Evolutionary conservation across 2,888 invertebrate genomes (phyloP), one percentile per base, ranked within the genome.

Genomic region (Lamproptera curius): DNA sequence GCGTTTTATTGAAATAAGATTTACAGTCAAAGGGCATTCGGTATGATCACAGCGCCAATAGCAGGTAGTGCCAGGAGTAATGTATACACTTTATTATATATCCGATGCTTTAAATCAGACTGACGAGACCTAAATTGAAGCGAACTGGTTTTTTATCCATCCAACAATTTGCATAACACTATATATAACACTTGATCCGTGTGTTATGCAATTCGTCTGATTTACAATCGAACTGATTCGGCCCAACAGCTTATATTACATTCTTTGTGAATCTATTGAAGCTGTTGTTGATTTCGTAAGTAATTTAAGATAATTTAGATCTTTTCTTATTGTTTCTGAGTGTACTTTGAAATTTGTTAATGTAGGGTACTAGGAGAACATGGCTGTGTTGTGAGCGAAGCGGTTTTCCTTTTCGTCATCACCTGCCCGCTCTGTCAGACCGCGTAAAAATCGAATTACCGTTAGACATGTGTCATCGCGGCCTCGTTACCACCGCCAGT

Each of bases 401-500:
- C 42, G 46, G 50, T 51, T 56, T 61, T 58, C 57, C 55, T 58
- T 58, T 54, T 62, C 59, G 51, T 44, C 47, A 47, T 51, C 58
- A 73, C 66, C 67, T 65, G 67, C 65, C 65, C 65, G 62, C 57
- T 64, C 58, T 62, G 58, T 59, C 55, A 51, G 56, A 36, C 63
- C 57, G 63, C 68, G 70, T 77, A 75, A 79, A 80, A 81, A 76
- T 75, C 65, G 68, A 67, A 68, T 79, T 77, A 84, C 86, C 83
- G 86, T 84, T 86, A 86, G 83, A 80, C 76, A 73, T 86, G 83
- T 84, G 82, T 82, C 83, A 83, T 78, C 79, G 77, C 64, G 85
- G 69, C 83, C 86, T 83, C 83, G 67, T 73, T 84, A 69, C 73
- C 58, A 69, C 73, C 58, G 56, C 61, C 31, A 31, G 54, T 58